Evolutionary conservation across 2,797 vertebrate genomes (phyloP), one percentile per base, ranked within the genome.

Genomic region (Ispidina lecontei): DNA sequence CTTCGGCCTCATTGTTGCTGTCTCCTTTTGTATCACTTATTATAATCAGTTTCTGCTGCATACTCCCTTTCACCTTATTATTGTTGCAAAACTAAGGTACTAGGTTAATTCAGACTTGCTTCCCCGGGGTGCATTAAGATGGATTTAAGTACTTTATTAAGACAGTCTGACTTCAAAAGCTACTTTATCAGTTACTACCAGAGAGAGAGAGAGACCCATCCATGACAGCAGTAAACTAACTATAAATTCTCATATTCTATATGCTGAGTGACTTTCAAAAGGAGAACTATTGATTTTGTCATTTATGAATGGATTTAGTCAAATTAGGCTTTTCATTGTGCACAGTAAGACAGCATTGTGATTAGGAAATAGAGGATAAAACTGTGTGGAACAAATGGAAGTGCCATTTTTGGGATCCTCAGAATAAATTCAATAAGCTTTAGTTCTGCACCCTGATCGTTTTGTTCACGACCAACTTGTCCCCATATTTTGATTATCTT

Each of bases 161-260:
- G 94, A 97, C 94, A 96, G 96, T 89, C 75, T 95, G 96, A 97
- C 97, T 98, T 98, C 96, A 96, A 97, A 97, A 97, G 95, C 87
- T 93, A 88, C 92, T 97, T 98, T 98, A 98, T 97, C 97, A 97
- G 96, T 96, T 95, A 73, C 93, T 94, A 93, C 91, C 95, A 97
- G 97, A 96, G 84, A 95, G 80, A 95, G 56, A 95, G 54, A 96
- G 90, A 93, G 88, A 94, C 89, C 93, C 94, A 97, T 97, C 91
- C 93, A 96, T 93, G 92, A 96, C 94, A 96, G 94, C 93, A 95
- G 95, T 94, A 97, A 97, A 97, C 88, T 96, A 96, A 91, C 86
- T 91, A 95, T 92, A 90, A 80, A 94, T 90, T 94, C 94, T 91
- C 79, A 64, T 95, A 94, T 96, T 96, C 94, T 90, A 89, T 86